Base-by-base conservation (phyloP, 2,888 invertebrate species). In the Ypsolopha scabrella region DNA sequence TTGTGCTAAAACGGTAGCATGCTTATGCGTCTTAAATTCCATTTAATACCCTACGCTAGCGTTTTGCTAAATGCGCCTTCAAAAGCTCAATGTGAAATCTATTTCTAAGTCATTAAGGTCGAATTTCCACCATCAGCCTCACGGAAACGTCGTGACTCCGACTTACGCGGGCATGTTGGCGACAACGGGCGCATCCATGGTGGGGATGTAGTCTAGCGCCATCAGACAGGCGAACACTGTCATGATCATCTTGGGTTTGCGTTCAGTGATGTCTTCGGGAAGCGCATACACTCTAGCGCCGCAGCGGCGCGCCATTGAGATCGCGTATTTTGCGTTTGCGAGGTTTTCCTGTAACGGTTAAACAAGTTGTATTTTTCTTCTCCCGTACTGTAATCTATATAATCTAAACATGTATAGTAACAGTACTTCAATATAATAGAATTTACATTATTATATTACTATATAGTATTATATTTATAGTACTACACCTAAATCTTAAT, bases 161-260 rank as follows among this genome's bases (percentile, higher is more conserved):
- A 44, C 38, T 51, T 44, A 45, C 44, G 51, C 38, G 7, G 39
- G 38, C 48, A 11, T 35, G 2, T 44, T 49, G 33, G 38, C 46
- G 54, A 63, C 66, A 51, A 70, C 68, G 41, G 85, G 86, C 56
- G 80, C 80, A 73, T 93, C 94, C 94, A 95, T 93, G 70, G 93
- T 91, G 59, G 97, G 97, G 67, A 96, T 91, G 83, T 97, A 97
- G 88, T 98, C 98, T 68, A 96, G 90, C 35, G 97, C 96, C 99
- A 99, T 99, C 68, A 99, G 90, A 75, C 99, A 99, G 35, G 99
- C 99, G 87, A 99, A 99, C 61, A 99, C 95, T 4, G 99, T 99
- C 98, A 99, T 97, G 54, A 99, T 95, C 98, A 99, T 97, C 87
- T 98, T 99, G 53, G 94, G 95, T 78, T 99, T 99, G 24, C 97